These are phyloP conservation scores for Clupea harengus DNA, from an alignment of 2,113 vertebrate species.

Conservation along the genomic window DNA sequence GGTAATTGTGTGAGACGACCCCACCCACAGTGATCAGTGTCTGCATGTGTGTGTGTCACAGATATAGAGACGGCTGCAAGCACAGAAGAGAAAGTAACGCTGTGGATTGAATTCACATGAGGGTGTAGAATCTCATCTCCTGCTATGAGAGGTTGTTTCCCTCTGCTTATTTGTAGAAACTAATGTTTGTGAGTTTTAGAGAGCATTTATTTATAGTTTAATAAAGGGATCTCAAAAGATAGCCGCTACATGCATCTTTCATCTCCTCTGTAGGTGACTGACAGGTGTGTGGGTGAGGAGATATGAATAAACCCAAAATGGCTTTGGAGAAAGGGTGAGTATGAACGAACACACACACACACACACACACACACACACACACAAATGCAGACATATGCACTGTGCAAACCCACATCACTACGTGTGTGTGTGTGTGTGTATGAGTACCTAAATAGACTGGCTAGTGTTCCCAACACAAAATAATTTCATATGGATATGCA, in stretches of 20 bases:
- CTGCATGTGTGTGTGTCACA: neutral
- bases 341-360: neutral
- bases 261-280: conserved; percentile 65
- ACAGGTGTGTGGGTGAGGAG: conserved; percentile 75
- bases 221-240: neutral
- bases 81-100: neutral
- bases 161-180: neutral
- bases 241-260: neutral
- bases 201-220: neutral
- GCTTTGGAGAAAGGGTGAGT: conserved; percentile 89
- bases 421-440: neutral
- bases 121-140: conserved; percentile 4
- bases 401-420: neutral
- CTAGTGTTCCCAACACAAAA: neutral
- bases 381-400: neutral
- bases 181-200: neutral
- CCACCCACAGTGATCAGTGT: neutral
- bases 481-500: neutral
- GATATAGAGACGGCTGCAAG: neutral
- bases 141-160: neutral
- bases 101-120: neutral
- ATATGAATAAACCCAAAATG: conserved; percentile 92
- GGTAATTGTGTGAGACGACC: neutral
- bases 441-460: neutral
- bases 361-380: conserved; percentile 1